Percentiles rank a stretch among this genome's conserved stretches.
Evolutionary conservation across 2,797 vertebrate species (phyloP).

Genomic region (Muscicapa striata): DNA sequence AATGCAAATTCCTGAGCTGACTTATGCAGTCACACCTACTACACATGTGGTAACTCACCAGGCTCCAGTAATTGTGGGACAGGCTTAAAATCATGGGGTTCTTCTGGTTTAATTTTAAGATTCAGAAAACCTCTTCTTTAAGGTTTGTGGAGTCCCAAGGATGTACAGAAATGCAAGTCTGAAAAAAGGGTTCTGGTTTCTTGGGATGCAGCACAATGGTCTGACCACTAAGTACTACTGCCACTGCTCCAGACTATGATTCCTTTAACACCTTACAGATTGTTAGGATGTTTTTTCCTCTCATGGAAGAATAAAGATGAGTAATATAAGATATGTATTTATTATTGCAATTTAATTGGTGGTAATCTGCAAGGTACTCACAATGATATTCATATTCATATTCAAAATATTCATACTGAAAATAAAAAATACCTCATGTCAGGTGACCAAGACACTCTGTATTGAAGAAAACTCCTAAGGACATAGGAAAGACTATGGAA

Average conservation of each 20-base stretch:
- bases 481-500: background rate
- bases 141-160: background rate
- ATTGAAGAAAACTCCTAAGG: background rate
- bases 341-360: background rate
- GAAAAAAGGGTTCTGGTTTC: background rate
- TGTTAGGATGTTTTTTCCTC: background rate
- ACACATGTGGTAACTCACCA: background rate
- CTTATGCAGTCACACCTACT: background rate
- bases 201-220: background rate
- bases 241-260: background rate
- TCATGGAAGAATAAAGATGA: background rate
- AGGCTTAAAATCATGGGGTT: background rate
- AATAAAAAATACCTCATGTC: background rate
- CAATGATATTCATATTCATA: background rate
- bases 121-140: background rate
- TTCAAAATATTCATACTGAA: background rate
- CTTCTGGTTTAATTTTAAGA: background rate
- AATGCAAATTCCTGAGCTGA: background rate
- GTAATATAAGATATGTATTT: background rate
- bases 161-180: background rate
- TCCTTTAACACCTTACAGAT: background rate
- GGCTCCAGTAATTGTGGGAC: background rate
- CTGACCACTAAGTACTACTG: background rate
- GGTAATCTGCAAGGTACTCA: background rate
- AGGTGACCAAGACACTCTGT: background rate